Conservation (phyloP, 2,888 invertebrate genomes). For the Idaea biselata region DNA sequence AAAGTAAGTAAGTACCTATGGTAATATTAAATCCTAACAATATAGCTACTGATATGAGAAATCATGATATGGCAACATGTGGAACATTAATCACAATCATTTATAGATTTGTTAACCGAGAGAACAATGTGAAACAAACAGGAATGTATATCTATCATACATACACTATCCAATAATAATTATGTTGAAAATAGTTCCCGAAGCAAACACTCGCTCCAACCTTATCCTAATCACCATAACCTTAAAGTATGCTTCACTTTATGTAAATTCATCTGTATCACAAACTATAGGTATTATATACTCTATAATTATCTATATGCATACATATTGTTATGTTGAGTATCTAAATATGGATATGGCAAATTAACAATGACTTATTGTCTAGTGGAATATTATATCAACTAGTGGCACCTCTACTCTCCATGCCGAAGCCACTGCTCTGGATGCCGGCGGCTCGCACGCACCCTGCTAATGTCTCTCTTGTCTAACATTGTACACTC, state of each 20-base stretch:
- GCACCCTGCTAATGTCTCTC: not conserved
- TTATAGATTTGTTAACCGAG: not conserved
- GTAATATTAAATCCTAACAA: too few relatives aligned
- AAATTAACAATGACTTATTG: conserved; percentile 78
- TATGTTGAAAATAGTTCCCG: not conserved
- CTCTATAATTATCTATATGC: conserved; percentile 67
- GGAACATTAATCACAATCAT: not conserved
- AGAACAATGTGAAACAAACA: not conserved
- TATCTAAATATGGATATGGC: conserved; percentile 79
- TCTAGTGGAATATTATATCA: conserved; percentile 72
- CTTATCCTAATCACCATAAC: conserved; percentile 40
- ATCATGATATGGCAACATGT: conserved; percentile 22
- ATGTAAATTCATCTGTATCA: conserved; percentile 78
- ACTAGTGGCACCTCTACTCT: conserved; percentile 28
- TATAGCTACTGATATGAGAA: not conserved
- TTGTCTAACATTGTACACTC: too few relatives aligned
- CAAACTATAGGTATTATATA: conserved; percentile 76
- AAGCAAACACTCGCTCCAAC: conserved; percentile 9
- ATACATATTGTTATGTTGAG: conserved; percentile 68
- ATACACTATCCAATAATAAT: not conserved
- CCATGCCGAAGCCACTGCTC: conserved; percentile 11
- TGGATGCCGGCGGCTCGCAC: conserved; percentile 8
- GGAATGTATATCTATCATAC: not conserved
- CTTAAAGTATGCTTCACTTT: conserved; percentile 45
- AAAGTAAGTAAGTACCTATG: too few relatives aligned